Conservation (phyloP, 2,113 vertebrate species). For the Dipodomys spectabilis region DNA sequence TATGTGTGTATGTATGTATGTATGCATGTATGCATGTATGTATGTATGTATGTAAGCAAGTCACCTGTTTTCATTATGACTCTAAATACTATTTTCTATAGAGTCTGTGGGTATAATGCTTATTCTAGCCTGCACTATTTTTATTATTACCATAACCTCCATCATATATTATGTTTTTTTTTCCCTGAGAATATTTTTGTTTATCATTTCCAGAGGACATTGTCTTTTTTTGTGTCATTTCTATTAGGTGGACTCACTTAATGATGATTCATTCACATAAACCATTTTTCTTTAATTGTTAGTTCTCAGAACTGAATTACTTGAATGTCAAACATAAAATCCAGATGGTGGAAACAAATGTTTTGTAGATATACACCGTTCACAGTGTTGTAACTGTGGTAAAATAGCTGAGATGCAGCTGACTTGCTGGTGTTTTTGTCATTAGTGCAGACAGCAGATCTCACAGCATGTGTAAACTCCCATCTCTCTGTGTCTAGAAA, state of each 20-base stretch:
- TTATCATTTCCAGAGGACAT: background rate
- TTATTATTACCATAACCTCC: background rate
- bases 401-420: background rate
- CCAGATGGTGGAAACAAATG: background rate
- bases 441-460: rapidly evolving
- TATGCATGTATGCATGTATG: background rate
- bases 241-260: background rate
- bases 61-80: background rate
- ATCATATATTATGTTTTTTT: background rate
- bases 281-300: background rate
- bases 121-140: background rate
- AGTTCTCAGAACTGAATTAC: background rate
- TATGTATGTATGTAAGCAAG: background rate
- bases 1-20: background rate
- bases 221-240: background rate
- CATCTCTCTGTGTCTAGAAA: background rate
- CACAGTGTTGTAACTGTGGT: background rate
- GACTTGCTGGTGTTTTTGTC: background rate
- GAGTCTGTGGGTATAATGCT: background rate
- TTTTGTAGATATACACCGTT: background rate
- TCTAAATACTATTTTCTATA: background rate
- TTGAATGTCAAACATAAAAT: background rate
- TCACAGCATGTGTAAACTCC: rapidly evolving
- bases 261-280: background rate
- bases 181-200: background rate